These are phyloP conservation scores for Spilosoma lubricipeda DNA, from an alignment of 2,888 invertebrate species.

Conservation along the genomic window DNA sequence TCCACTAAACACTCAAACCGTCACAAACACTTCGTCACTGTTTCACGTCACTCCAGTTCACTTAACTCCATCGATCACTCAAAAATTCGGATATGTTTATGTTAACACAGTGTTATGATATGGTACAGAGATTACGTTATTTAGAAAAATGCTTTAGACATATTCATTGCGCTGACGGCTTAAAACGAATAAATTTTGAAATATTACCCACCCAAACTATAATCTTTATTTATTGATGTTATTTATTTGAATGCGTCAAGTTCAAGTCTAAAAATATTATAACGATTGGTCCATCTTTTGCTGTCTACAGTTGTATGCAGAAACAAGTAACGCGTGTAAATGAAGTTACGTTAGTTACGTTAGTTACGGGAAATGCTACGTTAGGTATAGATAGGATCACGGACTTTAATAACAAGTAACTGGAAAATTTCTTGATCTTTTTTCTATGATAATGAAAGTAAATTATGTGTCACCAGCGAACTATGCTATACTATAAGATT, in stretches of 20 bases:
- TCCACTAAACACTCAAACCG: conserved; percentile 54
- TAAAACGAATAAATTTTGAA: conserved; percentile 60
- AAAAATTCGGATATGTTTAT: conserved; percentile 63
- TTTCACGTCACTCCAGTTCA: conserved; percentile 42
- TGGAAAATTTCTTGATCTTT: background rate
- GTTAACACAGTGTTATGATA: conserved; percentile 66
- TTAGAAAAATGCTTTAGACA: conserved; percentile 57
- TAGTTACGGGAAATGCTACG: background rate
- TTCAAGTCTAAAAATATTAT: conserved; percentile 23
- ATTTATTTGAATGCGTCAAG: conserved; percentile 28
- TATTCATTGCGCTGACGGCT: conserved; percentile 65
- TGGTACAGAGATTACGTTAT: conserved; percentile 62
- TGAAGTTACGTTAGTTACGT: background rate
- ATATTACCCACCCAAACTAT: conserved; percentile 52
- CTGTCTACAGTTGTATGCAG: background rate
- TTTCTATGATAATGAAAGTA: background rate
- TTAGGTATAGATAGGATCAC: background rate
- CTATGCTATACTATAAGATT: conserved; percentile 11
- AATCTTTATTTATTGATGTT: conserved; percentile 39
- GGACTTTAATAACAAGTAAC: background rate
- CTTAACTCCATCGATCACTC: conserved; percentile 48
- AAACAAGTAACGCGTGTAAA: background rate
- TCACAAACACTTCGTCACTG: conserved; percentile 45
- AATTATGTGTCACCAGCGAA: background rate
- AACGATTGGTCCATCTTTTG: background rate